These are phyloP conservation scores for Melospiza georgiana DNA, from an alignment of 2,113 vertebrate species.

Conservation along the genomic window DNA sequence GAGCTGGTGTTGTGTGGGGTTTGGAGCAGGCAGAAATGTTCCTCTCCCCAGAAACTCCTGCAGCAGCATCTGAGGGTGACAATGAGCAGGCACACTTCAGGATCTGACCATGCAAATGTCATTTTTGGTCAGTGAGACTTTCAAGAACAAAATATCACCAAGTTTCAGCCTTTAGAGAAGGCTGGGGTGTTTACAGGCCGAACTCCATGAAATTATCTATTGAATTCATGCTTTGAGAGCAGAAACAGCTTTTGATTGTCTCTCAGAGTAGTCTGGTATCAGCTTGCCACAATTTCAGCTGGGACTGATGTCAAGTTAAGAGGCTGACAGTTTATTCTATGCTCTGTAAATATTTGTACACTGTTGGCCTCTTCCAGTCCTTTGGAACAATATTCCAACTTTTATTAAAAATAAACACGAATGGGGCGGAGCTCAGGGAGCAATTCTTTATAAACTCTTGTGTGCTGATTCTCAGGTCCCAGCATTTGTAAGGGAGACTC, in stretches of 20 bases:
- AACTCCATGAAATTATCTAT: neutral
- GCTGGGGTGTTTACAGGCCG: neutral
- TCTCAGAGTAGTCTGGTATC: neutral
- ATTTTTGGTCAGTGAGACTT: neutral
- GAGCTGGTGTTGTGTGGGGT: neutral
- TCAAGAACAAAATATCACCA: neutral
- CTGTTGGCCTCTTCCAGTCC: conserved; percentile 45
- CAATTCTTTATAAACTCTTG: neutral
- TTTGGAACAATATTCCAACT: conserved; percentile 54
- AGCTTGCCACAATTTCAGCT: conserved; percentile 21
- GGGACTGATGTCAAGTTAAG: conserved; percentile 58
- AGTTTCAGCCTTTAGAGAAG: neutral
- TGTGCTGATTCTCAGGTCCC: neutral
- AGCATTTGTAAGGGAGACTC: neutral
- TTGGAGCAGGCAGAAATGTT: neutral
- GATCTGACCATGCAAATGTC: neutral
- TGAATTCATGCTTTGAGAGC: neutral
- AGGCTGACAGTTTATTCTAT: conserved; percentile 60
- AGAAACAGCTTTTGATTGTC: conserved; percentile 42
- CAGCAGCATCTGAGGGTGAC: neutral
- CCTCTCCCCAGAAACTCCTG: neutral
- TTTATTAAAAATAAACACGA: conserved; percentile 61
- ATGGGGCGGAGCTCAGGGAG: neutral
- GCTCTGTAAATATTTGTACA: conserved; percentile 67
- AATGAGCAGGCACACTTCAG: neutral